A percentile compares a stretch with the other conserved stretches of the same genome.
These are phyloP conservation scores for Scartelaos histophorus DNA, from an alignment of 2,113 vertebrate genomes.

Conservation along the genomic window DNA sequence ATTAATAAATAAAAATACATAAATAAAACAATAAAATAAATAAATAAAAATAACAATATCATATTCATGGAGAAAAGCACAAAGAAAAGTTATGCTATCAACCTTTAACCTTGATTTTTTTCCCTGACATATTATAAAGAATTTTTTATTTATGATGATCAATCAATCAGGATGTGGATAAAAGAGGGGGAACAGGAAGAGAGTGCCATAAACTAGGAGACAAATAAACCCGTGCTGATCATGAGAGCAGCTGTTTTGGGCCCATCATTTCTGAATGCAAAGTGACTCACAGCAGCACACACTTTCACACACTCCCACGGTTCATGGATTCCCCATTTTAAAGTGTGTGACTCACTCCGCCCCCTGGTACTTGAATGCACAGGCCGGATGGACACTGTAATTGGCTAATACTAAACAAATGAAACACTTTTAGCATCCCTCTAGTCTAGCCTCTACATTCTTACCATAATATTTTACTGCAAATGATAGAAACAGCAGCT, in stretches of 20 bases:
- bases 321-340: conserved; percentile 40
- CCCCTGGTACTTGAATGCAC: neutral
- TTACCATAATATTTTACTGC: neutral
- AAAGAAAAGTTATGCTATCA: no score
- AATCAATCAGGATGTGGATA: neutral
- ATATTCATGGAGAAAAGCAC: no score
- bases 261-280: conserved; percentile 59
- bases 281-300: conserved; percentile 57
- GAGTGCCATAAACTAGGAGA: conserved; percentile 24
- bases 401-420: no score
- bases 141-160: neutral
- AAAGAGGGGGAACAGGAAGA: neutral
- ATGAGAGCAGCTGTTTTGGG: conserved; percentile 68
- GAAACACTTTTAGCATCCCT: neutral
- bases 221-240: conserved; percentile 72
- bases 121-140: no score
- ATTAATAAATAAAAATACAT: no score
- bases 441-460: neutral
- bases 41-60: no score
- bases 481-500: conserved; percentile 32
- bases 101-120: no score
- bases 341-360: neutral
- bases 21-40: no score
- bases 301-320: conserved; percentile 51
- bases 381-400: neutral